These are phyloP conservation scores for Nibea albiflora DNA, from an alignment of 2,113 vertebrate genomes.

Conservation along the genomic window DNA sequence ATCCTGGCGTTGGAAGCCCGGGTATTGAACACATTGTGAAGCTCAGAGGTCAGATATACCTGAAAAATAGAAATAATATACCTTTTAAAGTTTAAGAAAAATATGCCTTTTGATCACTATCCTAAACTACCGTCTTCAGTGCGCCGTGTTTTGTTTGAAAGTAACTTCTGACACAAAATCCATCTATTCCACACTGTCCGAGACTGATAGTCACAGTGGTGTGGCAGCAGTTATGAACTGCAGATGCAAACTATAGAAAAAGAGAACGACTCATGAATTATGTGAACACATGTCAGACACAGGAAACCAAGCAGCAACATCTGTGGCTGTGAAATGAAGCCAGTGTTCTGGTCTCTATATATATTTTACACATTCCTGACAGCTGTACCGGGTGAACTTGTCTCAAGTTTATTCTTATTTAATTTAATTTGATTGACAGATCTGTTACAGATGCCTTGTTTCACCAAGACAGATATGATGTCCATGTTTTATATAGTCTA, in stretches of 20 bases:
- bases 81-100: slow-evolving; percentile 1
- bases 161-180: no score
- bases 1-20: slow-evolving; percentile 72
- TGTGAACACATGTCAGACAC: not conserved
- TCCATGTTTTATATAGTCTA: no score
- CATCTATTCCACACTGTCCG: no score
- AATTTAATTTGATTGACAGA: no score
- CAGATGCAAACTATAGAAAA: not conserved
- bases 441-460: no score
- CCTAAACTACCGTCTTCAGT: not conserved
- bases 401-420: no score
- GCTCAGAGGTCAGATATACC: slow-evolving; percentile 25
- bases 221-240: not conserved
- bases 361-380: no score
- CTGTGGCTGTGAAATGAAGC: no score
- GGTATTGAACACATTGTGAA: slow-evolving; percentile 78
- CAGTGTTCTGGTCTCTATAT: no score
- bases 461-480: no score
- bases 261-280: not conserved
- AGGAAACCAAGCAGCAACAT: not conserved
- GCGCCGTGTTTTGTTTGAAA: no score
- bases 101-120: not conserved
- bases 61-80: slow-evolving; percentile 48
- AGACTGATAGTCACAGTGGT: not conserved
- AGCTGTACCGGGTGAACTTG: no score